These are phyloP conservation scores for Amorpha juglandis DNA, from an alignment of 2,888 invertebrate species.

Conservation along the genomic window DNA sequence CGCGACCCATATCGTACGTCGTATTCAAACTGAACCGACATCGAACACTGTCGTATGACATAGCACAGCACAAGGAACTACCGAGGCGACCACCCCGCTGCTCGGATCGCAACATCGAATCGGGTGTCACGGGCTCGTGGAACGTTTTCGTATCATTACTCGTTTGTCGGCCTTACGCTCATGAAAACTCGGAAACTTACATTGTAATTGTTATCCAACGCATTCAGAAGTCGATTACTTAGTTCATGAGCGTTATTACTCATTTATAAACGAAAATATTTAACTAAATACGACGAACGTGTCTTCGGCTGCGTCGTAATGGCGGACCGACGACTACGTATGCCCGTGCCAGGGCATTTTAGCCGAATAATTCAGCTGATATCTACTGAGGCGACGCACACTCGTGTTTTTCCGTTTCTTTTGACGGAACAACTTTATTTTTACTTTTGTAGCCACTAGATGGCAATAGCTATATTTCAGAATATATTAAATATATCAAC, in stretches of 20 bases:
- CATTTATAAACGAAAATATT: constrained; percentile 88
- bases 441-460: constrained; percentile 52
- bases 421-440: constrained; percentile 71
- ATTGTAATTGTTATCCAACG: constrained; percentile 98
- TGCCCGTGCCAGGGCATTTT: constrained; percentile 85
- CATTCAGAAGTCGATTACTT: constrained; percentile 97
- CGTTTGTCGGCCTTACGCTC: constrained; percentile 69
- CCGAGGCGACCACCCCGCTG: constrained; percentile 69
- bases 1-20: constrained; percentile 56
- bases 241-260: constrained; percentile 94
- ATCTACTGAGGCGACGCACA: constrained; percentile 83
- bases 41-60: constrained; percentile 51
- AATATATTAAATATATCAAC: too few species aligned
- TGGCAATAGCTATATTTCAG: constrained; percentile 45
- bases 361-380: constrained; percentile 86
- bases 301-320: constrained; percentile 85
- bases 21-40: constrained; percentile 48
- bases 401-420: constrained; percentile 85
- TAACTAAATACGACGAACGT: constrained; percentile 85
- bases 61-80: constrained; percentile 54
- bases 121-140: constrained; percentile 82
- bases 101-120: constrained; percentile 74
- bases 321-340: constrained; percentile 85
- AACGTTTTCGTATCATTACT: constrained; percentile 77
- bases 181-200: constrained; percentile 89